Conservation (phyloP, 2,888 invertebrate species). For the Eulithis testata region DNA sequence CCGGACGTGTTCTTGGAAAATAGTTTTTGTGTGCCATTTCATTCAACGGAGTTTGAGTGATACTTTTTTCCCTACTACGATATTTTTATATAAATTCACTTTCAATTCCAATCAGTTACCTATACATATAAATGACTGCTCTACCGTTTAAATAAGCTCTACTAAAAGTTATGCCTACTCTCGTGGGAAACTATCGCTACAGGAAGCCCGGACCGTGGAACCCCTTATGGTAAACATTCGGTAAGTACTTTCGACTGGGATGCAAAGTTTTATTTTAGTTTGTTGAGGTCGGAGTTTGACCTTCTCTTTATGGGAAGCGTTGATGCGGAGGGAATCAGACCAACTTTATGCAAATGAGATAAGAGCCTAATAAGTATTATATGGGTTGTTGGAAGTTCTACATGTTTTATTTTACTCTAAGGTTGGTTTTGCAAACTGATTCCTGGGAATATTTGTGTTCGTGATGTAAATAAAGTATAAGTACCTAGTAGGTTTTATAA, state of each 20-base stretch:
- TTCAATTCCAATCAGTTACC: background rate
- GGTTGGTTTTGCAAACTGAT: conserved; percentile 1
- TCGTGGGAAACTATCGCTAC: background rate
- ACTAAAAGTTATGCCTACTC: background rate
- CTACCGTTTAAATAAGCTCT: background rate
- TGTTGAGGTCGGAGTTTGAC: conserved; percentile 10
- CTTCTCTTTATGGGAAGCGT: conserved; percentile 9
- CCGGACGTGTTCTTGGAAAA: conserved; percentile 1
- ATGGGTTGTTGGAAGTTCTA: conserved; percentile 6
- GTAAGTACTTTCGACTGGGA: background rate
- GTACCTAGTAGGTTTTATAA: too few species aligned
- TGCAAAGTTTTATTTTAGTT: conserved; percentile 8
- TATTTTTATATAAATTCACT: background rate
- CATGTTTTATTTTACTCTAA: background rate
- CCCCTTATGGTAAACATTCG: background rate
- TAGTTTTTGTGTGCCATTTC: background rate
- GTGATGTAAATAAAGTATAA: background rate
- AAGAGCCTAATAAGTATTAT: conserved; percentile 11
- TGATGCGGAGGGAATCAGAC: conserved; percentile 1
- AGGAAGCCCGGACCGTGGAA: background rate
- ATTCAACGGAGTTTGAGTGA: background rate
- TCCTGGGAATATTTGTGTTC: background rate
- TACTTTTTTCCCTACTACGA: background rate
- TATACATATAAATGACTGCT: background rate
- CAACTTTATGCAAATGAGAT: conserved; percentile 14